Base-by-base conservation (phyloP, 2,888 invertebrate species). In the Lagria hirta region DNA sequence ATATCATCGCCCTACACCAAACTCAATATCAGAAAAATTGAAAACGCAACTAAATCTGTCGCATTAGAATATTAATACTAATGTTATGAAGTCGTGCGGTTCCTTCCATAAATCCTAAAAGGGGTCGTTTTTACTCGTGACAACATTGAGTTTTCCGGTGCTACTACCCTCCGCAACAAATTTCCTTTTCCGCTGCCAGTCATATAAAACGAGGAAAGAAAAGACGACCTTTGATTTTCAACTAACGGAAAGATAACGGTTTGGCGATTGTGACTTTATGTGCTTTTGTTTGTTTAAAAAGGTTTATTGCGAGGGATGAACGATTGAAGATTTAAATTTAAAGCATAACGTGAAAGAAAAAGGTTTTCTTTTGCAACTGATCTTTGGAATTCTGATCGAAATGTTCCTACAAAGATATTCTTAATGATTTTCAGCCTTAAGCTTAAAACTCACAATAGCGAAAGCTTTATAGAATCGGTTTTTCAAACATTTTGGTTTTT, bases 21-120 rank as follows among this genome's bases (percentile, higher is more conserved):
- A 43, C 35, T 35, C 23, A 34, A 43, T 43, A 43, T 43, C 35
- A 35, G 34, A 43, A 43, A 43, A 43, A 43, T 35, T 23, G 42
- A 29, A 43, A 34, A 34, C 42, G 35, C 35, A 34, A 35, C 35
- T 43, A 43, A 43, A 43, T 43, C 42, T 48, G n/a, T n/a, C 52
- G 46, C 48, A 43, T 33, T 42, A 41, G 45, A 53, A 53, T 53
- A 53, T 53, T 51, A 53, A 53, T 51, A 49, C 49, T 48, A 49
- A 53, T 51, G 49, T 36, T 33, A 38, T 40, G 42, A 48, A 49
- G 28, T 43, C 38, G 47, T 21, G 40, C 44, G 27, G 43, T 40
- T 43, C 33, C 22, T 24, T 37, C 43, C 50, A 49, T 51, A 49
- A 49, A 53, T 49, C 16, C 7, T 29, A 17, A 18, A 16, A 10